phyloP scores from a whole-genome alignment of 2,113 vertebrate genomes.

The Malaclemys terrapin region DNA sequence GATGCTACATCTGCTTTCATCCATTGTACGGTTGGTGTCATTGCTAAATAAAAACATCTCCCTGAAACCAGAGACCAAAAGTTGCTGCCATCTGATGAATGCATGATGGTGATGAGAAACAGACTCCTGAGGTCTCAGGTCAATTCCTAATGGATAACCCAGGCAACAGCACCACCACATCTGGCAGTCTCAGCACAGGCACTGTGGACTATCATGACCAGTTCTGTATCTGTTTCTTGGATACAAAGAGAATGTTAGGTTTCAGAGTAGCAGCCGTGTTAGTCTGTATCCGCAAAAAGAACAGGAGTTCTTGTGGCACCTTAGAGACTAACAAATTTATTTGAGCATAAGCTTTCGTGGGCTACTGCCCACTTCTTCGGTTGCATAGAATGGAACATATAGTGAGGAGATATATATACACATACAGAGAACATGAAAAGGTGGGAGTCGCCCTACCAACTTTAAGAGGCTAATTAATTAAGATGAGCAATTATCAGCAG shows the following conservation, averaged over 20 bases:
- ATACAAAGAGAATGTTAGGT: background rate
- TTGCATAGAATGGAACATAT: too few species aligned
- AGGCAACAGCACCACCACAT: accelerated
- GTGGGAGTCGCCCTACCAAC: too few species aligned
- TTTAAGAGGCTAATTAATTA: too few species aligned
- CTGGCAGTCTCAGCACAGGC: background rate
- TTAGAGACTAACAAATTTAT: too few species aligned
- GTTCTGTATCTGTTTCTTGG: background rate
- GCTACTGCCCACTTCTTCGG: too few species aligned
- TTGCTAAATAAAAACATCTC: background rate
- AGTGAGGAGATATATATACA: too few species aligned
- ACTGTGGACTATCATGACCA: background rate
- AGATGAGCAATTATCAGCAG: too few species aligned
- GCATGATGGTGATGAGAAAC: accelerated
- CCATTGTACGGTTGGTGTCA: background rate
- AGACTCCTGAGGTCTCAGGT: accelerated
- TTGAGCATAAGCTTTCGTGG: too few species aligned
- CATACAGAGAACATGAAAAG: too few species aligned
- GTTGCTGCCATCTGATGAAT: background rate
- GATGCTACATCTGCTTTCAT: background rate
- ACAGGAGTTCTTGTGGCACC: too few species aligned
- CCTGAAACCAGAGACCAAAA: background rate
- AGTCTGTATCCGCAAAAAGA: too few species aligned
- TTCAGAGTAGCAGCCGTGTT: too few species aligned
- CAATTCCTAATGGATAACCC: accelerated